These are phyloP conservation scores for Pocillopora damicornis DNA, from an alignment of 64 coral and sea anemone species.

Conservation along the genomic window DNA sequence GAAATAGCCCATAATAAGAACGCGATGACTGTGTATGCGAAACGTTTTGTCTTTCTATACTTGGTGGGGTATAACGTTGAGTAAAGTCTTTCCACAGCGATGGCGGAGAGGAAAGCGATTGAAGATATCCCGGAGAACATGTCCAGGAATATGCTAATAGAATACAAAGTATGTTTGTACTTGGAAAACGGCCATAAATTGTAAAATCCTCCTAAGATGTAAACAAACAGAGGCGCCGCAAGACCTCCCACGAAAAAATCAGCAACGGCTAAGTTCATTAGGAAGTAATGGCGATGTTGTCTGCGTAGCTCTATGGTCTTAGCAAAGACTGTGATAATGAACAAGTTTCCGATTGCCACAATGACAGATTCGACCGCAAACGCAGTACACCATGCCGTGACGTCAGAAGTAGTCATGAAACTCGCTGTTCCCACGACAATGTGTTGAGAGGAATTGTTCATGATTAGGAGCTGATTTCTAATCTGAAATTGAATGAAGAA, in stretches of 20 bases:
- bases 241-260: neutral
- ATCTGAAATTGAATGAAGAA: no score
- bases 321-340: slow-evolving; percentile 23
- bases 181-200: slow-evolving; percentile 6
- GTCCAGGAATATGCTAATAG: slow-evolving; percentile 16
- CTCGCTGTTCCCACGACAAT: neutral
- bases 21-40: neutral
- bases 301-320: slow-evolving; percentile 2
- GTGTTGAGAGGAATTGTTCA: neutral
- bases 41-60: neutral
- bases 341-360: slow-evolving; percentile 26
- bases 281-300: slow-evolving; percentile 2
- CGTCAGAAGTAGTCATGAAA: neutral
- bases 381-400: neutral
- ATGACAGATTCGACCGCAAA: slow-evolving; percentile 15
- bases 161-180: neutral
- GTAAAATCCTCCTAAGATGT: slow-evolving; percentile 20
- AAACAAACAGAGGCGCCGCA: slow-evolving; percentile 28
- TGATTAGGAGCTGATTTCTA: neutral
- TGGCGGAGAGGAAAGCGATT: slow-evolving; percentile 11
- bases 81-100: slow-evolving; percentile 23
- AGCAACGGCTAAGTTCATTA: slow-evolving; percentile 27
- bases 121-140: slow-evolving; percentile 33
- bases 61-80: neutral
- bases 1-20: neutral